Evolutionary conservation across 2,888 invertebrate species (phyloP), one percentile per base, ranked within the genome.

Genomic region (Calliphora vomitoria): DNA sequence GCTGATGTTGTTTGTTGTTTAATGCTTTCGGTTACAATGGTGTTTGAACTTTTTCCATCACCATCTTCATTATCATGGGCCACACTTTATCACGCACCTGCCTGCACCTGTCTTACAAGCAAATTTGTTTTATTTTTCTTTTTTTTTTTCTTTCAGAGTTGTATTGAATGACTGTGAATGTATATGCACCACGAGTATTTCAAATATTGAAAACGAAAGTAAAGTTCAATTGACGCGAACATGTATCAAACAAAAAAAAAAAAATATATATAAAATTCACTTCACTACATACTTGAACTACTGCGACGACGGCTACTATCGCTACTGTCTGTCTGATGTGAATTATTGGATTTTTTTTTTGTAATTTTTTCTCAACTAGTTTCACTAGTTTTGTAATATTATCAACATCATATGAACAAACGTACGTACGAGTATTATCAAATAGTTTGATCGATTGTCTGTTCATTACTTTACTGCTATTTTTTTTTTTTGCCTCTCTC

Each of bases 361-460:
- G 1, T 74, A 13, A 25, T 85, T 78, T 41, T 60, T 50, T 64
- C 62, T 83, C 50, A 83, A 81, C 84, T 69, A 82, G 87, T 87
- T 87, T 87, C 87, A 82, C 87, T 85, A 82, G 82, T 85, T 87
- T 87, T 87, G 85, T 87, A 87, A 87, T 85, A 79, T 75, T 69
- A 85, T 50, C 74, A 72, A 74, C 38, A 75, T 60, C 50, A 50
- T 68, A 20, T 31, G 44, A 38, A 20, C 50, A 20, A 20, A 47
- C 20, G 11, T 75, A 72, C 62, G 68, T 75, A 72, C 62, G 68
- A 71, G 66, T 86, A 81, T 87, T 87, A 87, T 87, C 87, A 74
- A 78, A 87, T 83, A 87, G 53, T 78, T 81, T 75, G 50, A 72
- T 82, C 78, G 71, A 81, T 81, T 81, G 71, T 64, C 41, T 68